Evolutionary conservation across 1,140 invertebrate genomes (phyloP).

Genomic region (Drosophila rufa): DNA sequence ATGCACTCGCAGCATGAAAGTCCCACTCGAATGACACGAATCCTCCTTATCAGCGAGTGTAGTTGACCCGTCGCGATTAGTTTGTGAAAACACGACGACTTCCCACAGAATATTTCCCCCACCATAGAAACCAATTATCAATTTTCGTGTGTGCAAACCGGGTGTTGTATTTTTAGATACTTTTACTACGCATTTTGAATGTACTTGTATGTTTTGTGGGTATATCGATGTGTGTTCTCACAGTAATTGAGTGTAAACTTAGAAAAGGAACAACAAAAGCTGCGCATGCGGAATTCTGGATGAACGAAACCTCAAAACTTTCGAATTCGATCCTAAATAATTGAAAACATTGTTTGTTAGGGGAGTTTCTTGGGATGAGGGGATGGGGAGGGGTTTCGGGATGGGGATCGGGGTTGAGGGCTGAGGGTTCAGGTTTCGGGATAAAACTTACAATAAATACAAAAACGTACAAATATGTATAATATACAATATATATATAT

Average conservation of each 20-base stretch:
- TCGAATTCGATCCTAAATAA: constrained; percentile 36
- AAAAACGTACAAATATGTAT: constrained; percentile 79
- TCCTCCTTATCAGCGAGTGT: constrained; percentile 1
- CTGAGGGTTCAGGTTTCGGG: background rate
- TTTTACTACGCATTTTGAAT: constrained; percentile 63
- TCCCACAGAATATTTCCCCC: background rate
- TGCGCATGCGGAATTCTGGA: constrained; percentile 50
- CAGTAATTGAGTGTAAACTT: constrained; percentile 67
- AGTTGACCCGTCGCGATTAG: background rate
- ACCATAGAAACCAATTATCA: background rate
- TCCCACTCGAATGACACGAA: background rate
- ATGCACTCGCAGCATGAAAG: constrained; percentile 1
- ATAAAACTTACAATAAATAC: constrained; percentile 76
- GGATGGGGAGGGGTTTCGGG: too few species aligned
- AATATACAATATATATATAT: constrained; percentile 67
- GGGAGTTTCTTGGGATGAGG: constrained; percentile 22
- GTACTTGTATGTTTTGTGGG: constrained; percentile 12
- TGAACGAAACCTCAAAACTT: constrained; percentile 15
- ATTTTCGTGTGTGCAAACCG: constrained; percentile 12
- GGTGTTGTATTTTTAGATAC: constrained; percentile 32
- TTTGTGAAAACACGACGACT: background rate
- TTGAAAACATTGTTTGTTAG: constrained; percentile 36
- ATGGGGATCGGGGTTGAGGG: background rate
- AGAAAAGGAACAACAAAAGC: constrained; percentile 49
- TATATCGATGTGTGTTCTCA: constrained; percentile 58